Evolutionary conservation across 2,797 vertebrate genomes (phyloP).

Genomic region (Oreonectes daqikongensis): DNA sequence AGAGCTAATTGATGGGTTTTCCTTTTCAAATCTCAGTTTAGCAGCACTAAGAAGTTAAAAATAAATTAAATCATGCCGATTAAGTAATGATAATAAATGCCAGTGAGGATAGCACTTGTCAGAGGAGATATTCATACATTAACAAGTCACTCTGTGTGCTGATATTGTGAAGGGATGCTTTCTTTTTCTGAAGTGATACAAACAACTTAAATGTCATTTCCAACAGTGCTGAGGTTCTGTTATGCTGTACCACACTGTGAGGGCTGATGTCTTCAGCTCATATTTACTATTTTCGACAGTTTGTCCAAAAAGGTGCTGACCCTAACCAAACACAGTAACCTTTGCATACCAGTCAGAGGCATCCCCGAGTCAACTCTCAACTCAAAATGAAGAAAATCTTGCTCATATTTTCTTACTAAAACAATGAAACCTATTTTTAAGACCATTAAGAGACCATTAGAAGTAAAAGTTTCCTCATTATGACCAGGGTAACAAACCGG

Average conservation of each 20-base stretch:
- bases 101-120: background rate
- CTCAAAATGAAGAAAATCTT: too few species aligned
- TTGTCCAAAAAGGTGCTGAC: slow-evolving; percentile 9
- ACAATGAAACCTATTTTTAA: too few species aligned
- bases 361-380: background rate
- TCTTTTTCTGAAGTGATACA: background rate
- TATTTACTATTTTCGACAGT: slow-evolving; percentile 20
- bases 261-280: slow-evolving; percentile 27
- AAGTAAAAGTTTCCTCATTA: too few species aligned
- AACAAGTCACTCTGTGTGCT: background rate
- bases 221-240: slow-evolving; percentile 2
- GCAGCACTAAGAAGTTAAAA: background rate
- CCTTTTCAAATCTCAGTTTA: slow-evolving; percentile 54
- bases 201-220: slow-evolving; percentile 30
- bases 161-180: background rate
- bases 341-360: slow-evolving; percentile 1
- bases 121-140: background rate
- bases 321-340: background rate
- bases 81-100: slow-evolving; percentile 26
- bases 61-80: slow-evolving; percentile 37
- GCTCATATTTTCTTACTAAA: too few species aligned
- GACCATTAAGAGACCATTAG: too few species aligned
- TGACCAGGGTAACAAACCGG: too few species aligned
- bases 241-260: background rate
- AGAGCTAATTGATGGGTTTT: slow-evolving; percentile 76